Evolutionary conservation across 1,140 invertebrate species (phyloP), one percentile per base, ranked within the genome.

Genomic region (Pogonomyrmex barbatus): DNA sequence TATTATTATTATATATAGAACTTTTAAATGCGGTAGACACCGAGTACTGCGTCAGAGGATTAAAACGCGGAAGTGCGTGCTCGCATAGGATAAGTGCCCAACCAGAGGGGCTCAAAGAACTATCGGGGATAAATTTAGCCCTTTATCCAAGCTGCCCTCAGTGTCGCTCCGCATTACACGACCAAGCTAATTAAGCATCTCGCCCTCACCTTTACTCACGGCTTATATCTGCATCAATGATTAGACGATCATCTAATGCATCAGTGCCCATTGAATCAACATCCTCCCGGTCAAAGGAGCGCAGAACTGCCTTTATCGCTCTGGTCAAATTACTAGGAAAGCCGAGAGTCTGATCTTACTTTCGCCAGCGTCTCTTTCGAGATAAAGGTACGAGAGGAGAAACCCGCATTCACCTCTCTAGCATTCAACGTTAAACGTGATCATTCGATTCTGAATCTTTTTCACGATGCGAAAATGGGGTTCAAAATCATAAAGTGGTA

Each of bases 21-120:
- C 67, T 83, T 73, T 73, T 62, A 85, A 76, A 85, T 82, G 87
- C 68, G 63, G 52, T 47, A 58, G 52, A 62, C 52, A 65, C 39
- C 54, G 70, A 30, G 67, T 24, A 73, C 14, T 24, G 68, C 58
- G 67, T 76, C 75, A 62, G 63, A 87, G 78, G 77, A 58, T 73
- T 90, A 79, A 82, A 83, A 78, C 58, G 75, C 75, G 86, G 85
- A 87, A 85, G 87, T 85, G 85, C 86, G 81, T 84, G 39, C 62
- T 68, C 81, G 60, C 58, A 67, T 10, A 47, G 65, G 54, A 82
- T 71, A 82, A 68, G 45, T 45, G 67, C 52, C 78, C 54, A 78
- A 81, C 78, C 39, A 73, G 56, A 83, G 54, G 42, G 79, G 79
- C 79, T 83, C 79, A 83, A 83, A 83, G 79, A 70, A 83, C 68